These are phyloP conservation scores for Gadopsis bispinosus DNA, from an alignment of 2,797 vertebrate species.

Conservation along the genomic window DNA sequence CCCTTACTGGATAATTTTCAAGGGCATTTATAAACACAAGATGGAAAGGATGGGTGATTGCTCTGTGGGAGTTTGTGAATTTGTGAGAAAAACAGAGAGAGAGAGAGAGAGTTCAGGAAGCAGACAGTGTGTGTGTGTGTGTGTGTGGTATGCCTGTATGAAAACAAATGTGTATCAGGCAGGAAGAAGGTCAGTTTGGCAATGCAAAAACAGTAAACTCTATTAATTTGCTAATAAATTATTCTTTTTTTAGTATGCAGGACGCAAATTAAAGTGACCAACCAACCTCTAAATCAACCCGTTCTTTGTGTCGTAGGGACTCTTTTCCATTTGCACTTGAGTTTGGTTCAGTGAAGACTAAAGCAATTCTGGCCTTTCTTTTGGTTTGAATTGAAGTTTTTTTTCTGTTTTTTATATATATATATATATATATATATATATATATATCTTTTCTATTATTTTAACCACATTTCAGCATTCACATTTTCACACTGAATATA, in stretches of 20 bases:
- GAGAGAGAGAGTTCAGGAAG: neutral
- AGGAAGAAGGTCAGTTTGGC: neutral
- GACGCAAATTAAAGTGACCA: neutral
- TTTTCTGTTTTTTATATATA: neutral
- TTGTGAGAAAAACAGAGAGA: constrained; percentile 20
- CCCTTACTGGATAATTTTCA: constrained; percentile 78
- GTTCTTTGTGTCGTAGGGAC: neutral
- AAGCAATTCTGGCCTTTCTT: neutral
- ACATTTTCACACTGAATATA: constrained; percentile 29
- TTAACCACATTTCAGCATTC: neutral
- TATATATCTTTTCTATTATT: neutral
- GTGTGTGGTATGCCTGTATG: neutral
- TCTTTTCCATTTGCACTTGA: neutral
- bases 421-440: too few relatives aligned
- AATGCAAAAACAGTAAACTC: neutral
- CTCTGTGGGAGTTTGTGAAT: constrained; percentile 48
- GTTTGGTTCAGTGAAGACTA: neutral
- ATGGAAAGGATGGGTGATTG: constrained; percentile 36
- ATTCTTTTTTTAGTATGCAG: neutral
- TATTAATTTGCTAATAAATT: neutral
- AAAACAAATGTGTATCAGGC: constrained; percentile 16
- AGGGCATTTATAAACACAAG: constrained; percentile 76
- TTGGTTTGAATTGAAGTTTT: neutral
- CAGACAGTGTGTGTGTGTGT: neutral
- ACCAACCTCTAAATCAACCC: neutral